Evolutionary conservation across 2,113 vertebrate species (phyloP).

Genomic region (Pterocles burchelli): DNA sequence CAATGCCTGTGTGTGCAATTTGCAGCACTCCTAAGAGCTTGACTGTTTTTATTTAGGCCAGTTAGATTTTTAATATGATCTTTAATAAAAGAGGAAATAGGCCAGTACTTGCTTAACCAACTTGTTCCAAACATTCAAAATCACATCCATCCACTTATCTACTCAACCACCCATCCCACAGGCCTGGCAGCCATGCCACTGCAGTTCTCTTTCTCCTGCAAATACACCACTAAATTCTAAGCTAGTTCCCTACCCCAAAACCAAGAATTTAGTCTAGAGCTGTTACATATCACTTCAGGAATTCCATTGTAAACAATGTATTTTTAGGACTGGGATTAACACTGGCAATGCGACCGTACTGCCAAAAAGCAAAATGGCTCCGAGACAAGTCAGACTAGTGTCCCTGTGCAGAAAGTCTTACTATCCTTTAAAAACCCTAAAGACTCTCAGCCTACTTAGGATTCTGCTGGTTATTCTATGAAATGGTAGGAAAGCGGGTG

Average conservation of each 20-base stretch:
- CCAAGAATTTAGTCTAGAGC: not conserved
- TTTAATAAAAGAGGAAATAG: not conserved
- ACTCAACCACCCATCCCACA: not conserved
- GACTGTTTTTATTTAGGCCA: not conserved
- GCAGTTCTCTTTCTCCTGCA: not conserved
- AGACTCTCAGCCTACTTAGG: not conserved
- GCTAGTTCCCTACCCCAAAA: not conserved
- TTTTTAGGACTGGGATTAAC: not conserved
- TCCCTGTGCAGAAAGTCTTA: not conserved
- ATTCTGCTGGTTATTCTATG: not conserved
- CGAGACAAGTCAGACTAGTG: not conserved
- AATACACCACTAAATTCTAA: not conserved
- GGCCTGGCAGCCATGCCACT: not conserved
- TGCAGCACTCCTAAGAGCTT: not conserved
- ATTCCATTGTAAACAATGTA: not conserved
- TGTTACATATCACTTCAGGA: not conserved
- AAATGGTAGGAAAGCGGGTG: not conserved
- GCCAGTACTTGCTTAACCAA: not conserved
- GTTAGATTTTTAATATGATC: not conserved
- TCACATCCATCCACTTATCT: too few species aligned
- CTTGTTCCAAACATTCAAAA: not conserved
- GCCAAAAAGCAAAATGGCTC: not conserved
- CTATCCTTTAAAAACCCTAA: not conserved
- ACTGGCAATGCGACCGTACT: not conserved
- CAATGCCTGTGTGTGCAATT: rapidly evolving